These are phyloP conservation scores for Ramazzottius varieornatus DNA, from an alignment of 2,888 invertebrate species.

Conservation along the genomic window DNA sequence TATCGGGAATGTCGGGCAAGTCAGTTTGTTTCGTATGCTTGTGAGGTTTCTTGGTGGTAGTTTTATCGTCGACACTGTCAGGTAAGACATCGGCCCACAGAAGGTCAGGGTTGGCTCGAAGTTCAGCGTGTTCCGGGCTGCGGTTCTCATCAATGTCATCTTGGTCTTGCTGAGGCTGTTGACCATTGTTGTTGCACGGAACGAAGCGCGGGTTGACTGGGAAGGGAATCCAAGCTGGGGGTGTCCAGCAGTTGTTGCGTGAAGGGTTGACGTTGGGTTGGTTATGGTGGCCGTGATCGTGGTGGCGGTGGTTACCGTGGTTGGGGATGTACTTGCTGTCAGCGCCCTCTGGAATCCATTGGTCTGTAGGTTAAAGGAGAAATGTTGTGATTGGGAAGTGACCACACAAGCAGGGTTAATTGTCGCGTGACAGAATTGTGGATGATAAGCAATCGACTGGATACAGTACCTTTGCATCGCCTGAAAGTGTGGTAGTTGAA, in stretches of 20 bases:
- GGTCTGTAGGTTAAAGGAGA: background rate
- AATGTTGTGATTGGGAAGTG: too few relatives aligned
- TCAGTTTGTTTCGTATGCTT: background rate
- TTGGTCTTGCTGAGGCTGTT: background rate
- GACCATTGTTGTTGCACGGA: background rate
- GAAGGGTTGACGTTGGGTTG: too few relatives aligned
- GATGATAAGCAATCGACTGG: too few relatives aligned
- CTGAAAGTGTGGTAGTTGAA: background rate
- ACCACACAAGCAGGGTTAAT: too few relatives aligned
- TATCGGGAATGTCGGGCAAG: background rate
- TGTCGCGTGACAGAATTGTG: too few relatives aligned
- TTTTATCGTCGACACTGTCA: background rate
- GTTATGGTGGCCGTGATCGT: background rate
- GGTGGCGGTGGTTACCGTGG: background rate
- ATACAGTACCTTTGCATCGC: background rate
- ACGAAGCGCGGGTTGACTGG: background rate
- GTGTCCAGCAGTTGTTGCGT: background rate
- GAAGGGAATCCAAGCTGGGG: background rate
- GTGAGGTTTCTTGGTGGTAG: background rate
- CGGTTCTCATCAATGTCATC: background rate
- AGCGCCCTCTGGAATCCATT: background rate
- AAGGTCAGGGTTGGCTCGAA: background rate
- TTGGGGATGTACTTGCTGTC: background rate
- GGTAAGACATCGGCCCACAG: background rate
- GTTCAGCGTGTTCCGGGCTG: background rate